phyloP scores from a whole-genome alignment of 2,797 vertebrate species.

The Echiichthys vipera region DNA sequence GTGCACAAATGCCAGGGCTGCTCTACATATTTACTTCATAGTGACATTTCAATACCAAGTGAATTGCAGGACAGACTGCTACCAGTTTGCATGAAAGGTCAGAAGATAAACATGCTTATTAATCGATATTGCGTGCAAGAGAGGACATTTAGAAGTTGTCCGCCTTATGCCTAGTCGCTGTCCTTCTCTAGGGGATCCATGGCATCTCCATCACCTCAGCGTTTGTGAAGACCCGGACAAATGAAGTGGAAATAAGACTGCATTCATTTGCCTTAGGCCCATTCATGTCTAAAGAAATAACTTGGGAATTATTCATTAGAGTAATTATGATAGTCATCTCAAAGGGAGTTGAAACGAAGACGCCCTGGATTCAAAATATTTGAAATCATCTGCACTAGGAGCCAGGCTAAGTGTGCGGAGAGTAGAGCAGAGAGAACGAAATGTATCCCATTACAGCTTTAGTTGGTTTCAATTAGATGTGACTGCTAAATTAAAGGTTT shows the following conservation, averaged over 20 bases:
- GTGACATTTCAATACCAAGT: slow-evolving; percentile 16
- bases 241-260: slow-evolving; percentile 38
- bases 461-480: not conserved
- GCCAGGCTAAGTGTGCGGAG: not conserved
- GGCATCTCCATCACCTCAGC: slow-evolving; percentile 47
- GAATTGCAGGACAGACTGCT: slow-evolving; percentile 10
- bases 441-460: not conserved
- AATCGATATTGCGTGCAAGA: slow-evolving; percentile 6
- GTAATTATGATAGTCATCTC: slow-evolving; percentile 64
- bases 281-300: slow-evolving; percentile 46
- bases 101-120: slow-evolving; percentile 31
- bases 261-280: slow-evolving; percentile 32
- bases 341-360: slow-evolving; percentile 48
- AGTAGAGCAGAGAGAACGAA: not conserved
- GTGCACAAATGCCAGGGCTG: not conserved
- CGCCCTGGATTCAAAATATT: slow-evolving; percentile 11
- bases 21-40: slow-evolving; percentile 10
- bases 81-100: slow-evolving; percentile 20
- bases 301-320: slow-evolving; percentile 64
- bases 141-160: slow-evolving; percentile 25
- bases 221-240: slow-evolving; percentile 31
- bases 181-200: slow-evolving; percentile 24
- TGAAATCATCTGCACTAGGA: slow-evolving; percentile 6
- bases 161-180: slow-evolving; percentile 2
- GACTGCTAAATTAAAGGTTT: not conserved